Evolutionary conservation across 2,797 vertebrate species (phyloP).

Genomic region (Euthynnus affinis): DNA sequence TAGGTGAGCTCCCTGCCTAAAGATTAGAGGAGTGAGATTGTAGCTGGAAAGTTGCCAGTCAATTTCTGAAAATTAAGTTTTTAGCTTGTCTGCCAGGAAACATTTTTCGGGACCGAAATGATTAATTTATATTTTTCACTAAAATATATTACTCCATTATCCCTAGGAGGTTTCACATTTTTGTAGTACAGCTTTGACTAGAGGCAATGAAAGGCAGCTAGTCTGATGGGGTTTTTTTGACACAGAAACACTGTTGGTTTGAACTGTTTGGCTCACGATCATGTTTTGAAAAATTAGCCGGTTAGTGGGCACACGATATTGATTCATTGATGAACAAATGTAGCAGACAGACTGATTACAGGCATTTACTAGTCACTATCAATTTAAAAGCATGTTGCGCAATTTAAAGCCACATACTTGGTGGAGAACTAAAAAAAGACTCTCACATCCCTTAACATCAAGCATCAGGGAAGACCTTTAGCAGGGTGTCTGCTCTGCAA

Average conservation of each 20-base stretch:
- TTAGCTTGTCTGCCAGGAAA: conserved; percentile 34
- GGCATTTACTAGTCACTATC: conserved; percentile 21
- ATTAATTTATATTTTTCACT: not conserved
- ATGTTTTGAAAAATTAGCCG: conserved; percentile 4
- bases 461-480: conserved; percentile 37
- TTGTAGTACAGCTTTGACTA: not conserved
- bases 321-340: conserved; percentile 4
- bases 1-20: conserved; percentile 28
- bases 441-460: conserved; percentile 18
- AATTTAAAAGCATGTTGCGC: conserved; percentile 17
- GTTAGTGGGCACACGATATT: not conserved
- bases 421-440: conserved; percentile 13
- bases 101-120: conserved; percentile 8
- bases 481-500: not conserved
- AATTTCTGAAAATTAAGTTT: conserved; percentile 51
- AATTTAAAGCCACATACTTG: conserved; percentile 32
- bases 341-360: not conserved
- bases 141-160: not conserved
- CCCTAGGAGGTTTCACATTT: not conserved
- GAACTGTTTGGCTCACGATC: not conserved
- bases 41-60: conserved; percentile 33
- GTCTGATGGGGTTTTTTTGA: not conserved
- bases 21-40: conserved; percentile 45
- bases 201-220: not conserved
- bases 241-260: not conserved